Percentiles rank a stretch among this genome's conserved stretches.
Conservation (phyloP, 2,888 invertebrate genomes). For the Diarsia mendica region DNA sequence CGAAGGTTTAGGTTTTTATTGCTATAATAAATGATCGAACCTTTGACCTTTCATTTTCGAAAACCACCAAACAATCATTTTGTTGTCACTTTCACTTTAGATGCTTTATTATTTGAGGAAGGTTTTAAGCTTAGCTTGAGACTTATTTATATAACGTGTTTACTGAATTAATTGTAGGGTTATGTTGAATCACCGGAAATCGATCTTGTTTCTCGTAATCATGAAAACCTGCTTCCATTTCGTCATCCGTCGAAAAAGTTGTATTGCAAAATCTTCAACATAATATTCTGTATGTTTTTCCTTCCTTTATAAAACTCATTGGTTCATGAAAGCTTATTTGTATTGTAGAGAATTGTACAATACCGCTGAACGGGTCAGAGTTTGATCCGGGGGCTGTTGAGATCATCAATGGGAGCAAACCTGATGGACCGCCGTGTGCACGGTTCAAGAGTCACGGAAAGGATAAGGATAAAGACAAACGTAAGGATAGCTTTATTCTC, state of each 20-base stretch:
- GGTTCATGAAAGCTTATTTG: not conserved
- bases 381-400: constrained; percentile 82
- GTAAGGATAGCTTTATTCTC: constrained; percentile 41
- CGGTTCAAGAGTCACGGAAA: constrained; percentile 86
- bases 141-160: constrained; percentile 23
- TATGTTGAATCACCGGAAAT: constrained; percentile 20
- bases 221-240: constrained; percentile 16
- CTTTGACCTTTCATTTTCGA: constrained; percentile 47
- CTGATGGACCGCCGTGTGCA: constrained; percentile 77
- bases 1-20: constrained; percentile 32
- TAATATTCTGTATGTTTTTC: constrained; percentile 1
- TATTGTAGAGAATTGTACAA: constrained; percentile 83
- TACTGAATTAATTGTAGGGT: constrained; percentile 24
- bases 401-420: constrained; percentile 79
- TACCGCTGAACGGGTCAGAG: constrained; percentile 73
- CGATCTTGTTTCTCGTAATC: constrained; percentile 42
- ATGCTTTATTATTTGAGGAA: constrained; percentile 40
- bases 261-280: constrained; percentile 20
- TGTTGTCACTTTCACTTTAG: constrained; percentile 50
- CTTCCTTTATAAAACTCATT: not conserved
- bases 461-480: constrained; percentile 85
- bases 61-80: constrained; percentile 49
- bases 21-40: constrained; percentile 30
- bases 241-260: not conserved
- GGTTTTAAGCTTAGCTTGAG: constrained; percentile 19